Conservation (phyloP, 2,888 invertebrate genomes). For the Belgica antarctica region DNA sequence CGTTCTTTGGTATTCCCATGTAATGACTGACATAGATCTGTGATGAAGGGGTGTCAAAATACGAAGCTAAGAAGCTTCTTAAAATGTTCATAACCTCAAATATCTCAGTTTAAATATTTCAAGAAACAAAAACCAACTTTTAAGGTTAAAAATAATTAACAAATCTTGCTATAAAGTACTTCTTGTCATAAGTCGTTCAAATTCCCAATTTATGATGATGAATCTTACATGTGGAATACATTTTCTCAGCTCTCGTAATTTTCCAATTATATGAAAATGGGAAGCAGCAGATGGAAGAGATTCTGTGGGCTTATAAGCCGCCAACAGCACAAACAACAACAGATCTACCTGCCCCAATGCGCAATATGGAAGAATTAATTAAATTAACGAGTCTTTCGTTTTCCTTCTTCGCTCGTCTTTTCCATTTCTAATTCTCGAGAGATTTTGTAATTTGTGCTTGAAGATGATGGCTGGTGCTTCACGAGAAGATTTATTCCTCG, state of each 20-base stretch:
- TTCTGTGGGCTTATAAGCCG: background rate
- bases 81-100: no score
- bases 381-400: conserved; percentile 30
- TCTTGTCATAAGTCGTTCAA: background rate
- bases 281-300: background rate
- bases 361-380: conserved; percentile 37
- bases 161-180: no score
- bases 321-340: no score
- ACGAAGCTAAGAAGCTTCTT: no score
- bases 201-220: conserved; percentile 29
- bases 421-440: conserved; percentile 10
- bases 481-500: background rate
- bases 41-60: no score
- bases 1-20: no score
- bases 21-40: no score
- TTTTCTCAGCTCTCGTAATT: background rate
- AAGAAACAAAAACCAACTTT: no score
- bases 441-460: conserved; percentile 7
- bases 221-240: background rate
- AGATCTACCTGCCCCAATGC: background rate
- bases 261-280: conserved; percentile 23
- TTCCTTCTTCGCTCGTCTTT: conserved; percentile 8
- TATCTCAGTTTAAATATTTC: no score
- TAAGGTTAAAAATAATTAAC: no score
- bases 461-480: background rate